Conservation (phyloP, 2,113 vertebrate genomes). For the Apodemus speciosus region DNA sequence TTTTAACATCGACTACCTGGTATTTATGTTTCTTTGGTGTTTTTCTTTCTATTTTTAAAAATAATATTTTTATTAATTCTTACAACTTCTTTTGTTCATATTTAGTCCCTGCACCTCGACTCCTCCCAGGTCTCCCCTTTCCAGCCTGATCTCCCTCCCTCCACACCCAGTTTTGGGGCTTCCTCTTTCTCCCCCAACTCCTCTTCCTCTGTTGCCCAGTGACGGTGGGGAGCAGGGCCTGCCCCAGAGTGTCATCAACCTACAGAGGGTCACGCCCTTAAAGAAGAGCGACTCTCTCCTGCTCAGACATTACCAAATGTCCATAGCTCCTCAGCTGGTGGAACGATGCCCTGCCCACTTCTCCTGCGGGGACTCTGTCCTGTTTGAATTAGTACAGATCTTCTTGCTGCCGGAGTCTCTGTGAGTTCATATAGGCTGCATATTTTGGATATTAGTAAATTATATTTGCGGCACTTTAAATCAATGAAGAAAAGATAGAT, state of each 20-base stretch:
- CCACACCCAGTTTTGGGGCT: background rate
- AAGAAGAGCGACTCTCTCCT: background rate
- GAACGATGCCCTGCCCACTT: background rate
- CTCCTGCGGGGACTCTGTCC: background rate
- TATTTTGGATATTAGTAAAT: slow-evolving; percentile 8
- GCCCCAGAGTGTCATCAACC: background rate
- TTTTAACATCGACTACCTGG: background rate
- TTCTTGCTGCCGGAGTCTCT: background rate
- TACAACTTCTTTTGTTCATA: background rate
- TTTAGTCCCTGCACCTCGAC: background rate
- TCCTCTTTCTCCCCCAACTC: background rate
- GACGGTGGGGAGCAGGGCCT: background rate
- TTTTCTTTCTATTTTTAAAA: background rate
- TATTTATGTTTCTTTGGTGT: slow-evolving; percentile 7
- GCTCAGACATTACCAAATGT: background rate
- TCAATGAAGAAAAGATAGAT: slow-evolving; percentile 23
- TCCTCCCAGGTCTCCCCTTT: background rate
- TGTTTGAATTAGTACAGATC: background rate
- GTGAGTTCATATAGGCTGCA: background rate
- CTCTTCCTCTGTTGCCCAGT: background rate
- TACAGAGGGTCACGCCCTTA: background rate
- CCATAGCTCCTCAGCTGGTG: no score
- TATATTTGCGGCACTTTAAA: background rate
- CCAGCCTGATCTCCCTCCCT: background rate
- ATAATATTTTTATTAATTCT: background rate